Conservation (phyloP, 2,113 vertebrate species). For the Eublepharis macularius region DNA sequence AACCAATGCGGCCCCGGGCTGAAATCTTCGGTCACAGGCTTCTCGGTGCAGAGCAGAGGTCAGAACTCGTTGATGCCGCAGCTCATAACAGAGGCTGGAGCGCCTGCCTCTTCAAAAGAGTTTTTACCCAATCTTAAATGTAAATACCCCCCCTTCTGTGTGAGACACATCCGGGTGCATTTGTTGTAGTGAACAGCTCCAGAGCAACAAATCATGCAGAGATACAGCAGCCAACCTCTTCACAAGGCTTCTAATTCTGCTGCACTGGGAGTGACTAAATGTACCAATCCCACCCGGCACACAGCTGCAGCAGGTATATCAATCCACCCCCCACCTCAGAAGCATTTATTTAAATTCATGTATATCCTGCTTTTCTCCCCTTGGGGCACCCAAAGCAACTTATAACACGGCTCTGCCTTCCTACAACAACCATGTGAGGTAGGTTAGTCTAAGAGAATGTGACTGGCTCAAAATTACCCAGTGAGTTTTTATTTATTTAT, state of each 20-base stretch:
- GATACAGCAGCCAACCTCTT: too few species aligned
- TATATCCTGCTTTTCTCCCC: too few species aligned
- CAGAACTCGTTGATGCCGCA: not conserved
- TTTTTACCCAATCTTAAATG: not conserved
- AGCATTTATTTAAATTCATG: too few species aligned
- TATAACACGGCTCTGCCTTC: too few species aligned
- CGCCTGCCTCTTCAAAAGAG: too few species aligned
- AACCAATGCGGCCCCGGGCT: not conserved
- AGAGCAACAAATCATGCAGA: not conserved
- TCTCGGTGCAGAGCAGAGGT: not conserved
- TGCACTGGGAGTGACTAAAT: too few species aligned
- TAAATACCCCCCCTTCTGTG: too few species aligned
- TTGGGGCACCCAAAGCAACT: too few species aligned
- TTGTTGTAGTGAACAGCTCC: not conserved
- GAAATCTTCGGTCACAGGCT: not conserved
- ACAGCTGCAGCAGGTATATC: not conserved
- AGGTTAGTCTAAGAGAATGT: too few species aligned
- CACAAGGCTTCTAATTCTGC: not conserved
- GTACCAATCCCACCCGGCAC: not conserved
- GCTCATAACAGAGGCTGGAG: not conserved
- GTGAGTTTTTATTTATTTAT: too few species aligned
- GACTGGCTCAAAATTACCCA: too few species aligned
- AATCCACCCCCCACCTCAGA: not conserved
- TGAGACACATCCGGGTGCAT: not conserved
- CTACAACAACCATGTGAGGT: too few species aligned